Conservation (phyloP, 2,888 invertebrate species). For the Megalurothrips usitatus region DNA sequence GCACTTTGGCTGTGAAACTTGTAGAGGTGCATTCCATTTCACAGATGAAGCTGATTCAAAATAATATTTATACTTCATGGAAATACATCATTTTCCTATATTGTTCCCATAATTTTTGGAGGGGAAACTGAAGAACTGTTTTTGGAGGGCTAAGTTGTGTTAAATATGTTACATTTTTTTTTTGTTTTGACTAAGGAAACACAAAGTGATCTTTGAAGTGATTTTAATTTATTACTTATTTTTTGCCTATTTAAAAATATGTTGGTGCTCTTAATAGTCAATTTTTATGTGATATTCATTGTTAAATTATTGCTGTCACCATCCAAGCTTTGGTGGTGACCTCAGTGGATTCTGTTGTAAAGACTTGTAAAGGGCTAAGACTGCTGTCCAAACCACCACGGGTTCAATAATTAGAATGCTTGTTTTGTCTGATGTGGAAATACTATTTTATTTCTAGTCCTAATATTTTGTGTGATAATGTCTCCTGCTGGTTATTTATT, state of each 20-base stretch:
- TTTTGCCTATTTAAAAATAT: background rate
- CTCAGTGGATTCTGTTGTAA: background rate
- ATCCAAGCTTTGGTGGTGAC: background rate
- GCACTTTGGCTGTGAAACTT: background rate
- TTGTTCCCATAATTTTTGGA: background rate
- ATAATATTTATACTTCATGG: background rate
- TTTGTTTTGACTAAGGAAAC: background rate
- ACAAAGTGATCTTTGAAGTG: background rate
- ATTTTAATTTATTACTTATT: background rate
- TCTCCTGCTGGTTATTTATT: background rate
- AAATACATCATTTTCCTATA: background rate
- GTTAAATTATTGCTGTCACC: background rate
- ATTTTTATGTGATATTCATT: slow-evolving; percentile 13
- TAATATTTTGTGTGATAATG: slow-evolving; percentile 7
- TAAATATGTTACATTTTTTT: background rate
- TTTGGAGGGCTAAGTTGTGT: background rate
- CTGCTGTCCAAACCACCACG: background rate
- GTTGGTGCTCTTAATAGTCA: slow-evolving; percentile 16
- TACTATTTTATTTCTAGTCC: slow-evolving; percentile 18
- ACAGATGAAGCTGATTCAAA: too few relatives aligned
- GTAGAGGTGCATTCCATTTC: too few relatives aligned
- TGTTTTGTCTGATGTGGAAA: background rate
- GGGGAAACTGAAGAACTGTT: background rate
- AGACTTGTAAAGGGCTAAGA: background rate
- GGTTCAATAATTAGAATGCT: background rate